These are phyloP conservation scores for Gymnocheta viridis DNA, from an alignment of 2,888 invertebrate genomes.

Conservation along the genomic window DNA sequence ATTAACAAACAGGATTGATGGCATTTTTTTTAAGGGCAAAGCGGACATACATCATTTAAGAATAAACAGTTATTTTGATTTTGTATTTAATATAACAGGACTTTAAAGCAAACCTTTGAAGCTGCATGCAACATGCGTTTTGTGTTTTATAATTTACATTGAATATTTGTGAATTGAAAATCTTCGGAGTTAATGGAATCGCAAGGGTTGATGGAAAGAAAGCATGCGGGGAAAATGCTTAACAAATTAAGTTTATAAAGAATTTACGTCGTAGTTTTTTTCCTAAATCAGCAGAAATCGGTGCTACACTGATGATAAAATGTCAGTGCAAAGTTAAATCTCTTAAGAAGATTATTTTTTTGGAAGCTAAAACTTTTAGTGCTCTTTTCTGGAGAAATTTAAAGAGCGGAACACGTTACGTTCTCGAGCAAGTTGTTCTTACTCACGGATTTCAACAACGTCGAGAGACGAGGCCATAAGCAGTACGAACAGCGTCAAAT, in stretches of 20 bases:
- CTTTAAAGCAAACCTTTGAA: slow-evolving; percentile 1
- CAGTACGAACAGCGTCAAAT: too few relatives aligned
- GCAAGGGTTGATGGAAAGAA: neutral
- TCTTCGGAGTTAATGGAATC: neutral
- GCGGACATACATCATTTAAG: neutral
- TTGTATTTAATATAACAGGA: neutral
- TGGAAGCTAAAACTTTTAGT: too few relatives aligned
- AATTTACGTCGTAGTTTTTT: neutral
- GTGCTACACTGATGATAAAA: too few relatives aligned
- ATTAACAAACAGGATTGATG: neutral
- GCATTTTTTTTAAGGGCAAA: neutral
- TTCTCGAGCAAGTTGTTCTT: too few relatives aligned
- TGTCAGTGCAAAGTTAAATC: too few relatives aligned
- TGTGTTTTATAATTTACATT: neutral
- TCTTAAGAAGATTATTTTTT: too few relatives aligned
- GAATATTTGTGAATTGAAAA: neutral
- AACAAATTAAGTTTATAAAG: neutral
- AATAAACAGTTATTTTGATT: too few relatives aligned
- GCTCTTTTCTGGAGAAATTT: too few relatives aligned
- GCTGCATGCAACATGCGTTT: slow-evolving; percentile 35
- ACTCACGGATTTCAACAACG: too few relatives aligned
- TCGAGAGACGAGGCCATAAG: too few relatives aligned
- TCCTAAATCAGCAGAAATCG: too few relatives aligned
- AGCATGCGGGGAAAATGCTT: neutral
- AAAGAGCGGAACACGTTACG: too few relatives aligned